Evolutionary conservation across 2,888 invertebrate genomes (phyloP).

Genomic region (Sericinus montela): DNA sequence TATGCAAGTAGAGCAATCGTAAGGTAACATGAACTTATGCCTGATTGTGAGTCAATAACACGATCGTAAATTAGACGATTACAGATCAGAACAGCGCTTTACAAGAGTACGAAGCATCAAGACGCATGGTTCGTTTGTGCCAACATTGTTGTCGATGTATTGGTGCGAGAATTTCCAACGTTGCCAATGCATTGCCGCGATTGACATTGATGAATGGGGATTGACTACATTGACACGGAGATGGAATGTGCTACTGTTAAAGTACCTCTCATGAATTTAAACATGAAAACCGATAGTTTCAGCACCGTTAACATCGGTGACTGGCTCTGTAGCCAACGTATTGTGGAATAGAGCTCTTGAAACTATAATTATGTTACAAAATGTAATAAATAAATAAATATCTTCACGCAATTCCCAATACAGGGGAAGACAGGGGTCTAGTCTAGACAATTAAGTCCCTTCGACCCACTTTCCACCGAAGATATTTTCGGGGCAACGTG

Average conservation of each 20-base stretch:
- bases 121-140: conserved; percentile 16
- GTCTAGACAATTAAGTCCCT: no score
- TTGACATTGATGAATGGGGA: conserved; percentile 14
- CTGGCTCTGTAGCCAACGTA: no score
- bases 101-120: conserved; percentile 29
- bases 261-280: neutral
- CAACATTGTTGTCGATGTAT: conserved; percentile 14
- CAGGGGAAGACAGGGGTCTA: no score
- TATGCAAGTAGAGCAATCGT: conserved; percentile 2
- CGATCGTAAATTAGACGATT: conserved; percentile 59
- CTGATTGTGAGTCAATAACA: conserved; percentile 34
- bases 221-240: conserved; percentile 9
- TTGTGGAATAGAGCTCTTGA: no score
- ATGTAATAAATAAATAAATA: no score
- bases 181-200: conserved; percentile 5
- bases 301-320: neutral
- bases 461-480: no score
- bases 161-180: conserved; percentile 5
- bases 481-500: no score
- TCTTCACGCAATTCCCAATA: no score
- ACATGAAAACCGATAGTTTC: neutral
- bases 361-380: no score
- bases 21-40: neutral
- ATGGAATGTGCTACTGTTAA: conserved; percentile 1
- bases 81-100: conserved; percentile 47